Evolutionary conservation across 2,113 vertebrate genomes (phyloP), one percentile per base, ranked within the genome.

Genomic region (Chionodraco myersi): DNA sequence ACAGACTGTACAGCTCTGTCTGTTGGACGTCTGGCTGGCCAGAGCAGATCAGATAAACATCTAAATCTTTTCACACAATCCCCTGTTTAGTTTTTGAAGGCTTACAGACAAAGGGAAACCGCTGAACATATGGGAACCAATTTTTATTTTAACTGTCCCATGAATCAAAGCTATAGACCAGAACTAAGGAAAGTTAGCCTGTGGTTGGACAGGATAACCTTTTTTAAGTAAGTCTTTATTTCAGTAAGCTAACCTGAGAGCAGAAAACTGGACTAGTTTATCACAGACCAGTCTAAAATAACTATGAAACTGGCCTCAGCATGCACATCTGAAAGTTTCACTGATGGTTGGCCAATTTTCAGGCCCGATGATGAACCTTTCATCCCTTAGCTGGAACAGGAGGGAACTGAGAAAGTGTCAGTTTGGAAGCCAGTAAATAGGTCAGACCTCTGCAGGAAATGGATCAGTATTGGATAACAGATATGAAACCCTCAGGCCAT

Each of bases 371-470:
- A 61, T 72, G 13, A 61, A 64, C 54, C 51, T 58, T 69, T 74
- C 67, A 65, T 70, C 64, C 54, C 48, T 70, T 57, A 54, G 23
- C 54, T 72, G 34, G 56, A 66, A 69, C 47, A 9, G 30, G 16
- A 77, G 45, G 30, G 49, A 73, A 63, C 47, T 49, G 68, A 44
- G 26, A 58, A 83, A 56, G 41, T 80, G 18, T 70, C 71, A 21
- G 16, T 86, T 80, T 85, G 60, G 67, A 75, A 64, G 60, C 45
- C 26, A 18, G 61, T 74, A 92, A 87, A 85, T 90, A 60, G 85
- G 85, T 91, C 86, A 88, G 62, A 85, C 65, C 75, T 90, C 68
- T 69, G 67, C 56, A 57, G 79, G 89, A 88, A 73, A 48, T 80
- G 80, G 81, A 77, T 82, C 82, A 79, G 78, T 5, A 67, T 53